A percentile compares a stretch with the other conserved stretches of the same genome.
These are phyloP conservation scores for Eidolon dupreanum DNA, from an alignment of 2,797 vertebrate genomes.

Conservation along the genomic window DNA sequence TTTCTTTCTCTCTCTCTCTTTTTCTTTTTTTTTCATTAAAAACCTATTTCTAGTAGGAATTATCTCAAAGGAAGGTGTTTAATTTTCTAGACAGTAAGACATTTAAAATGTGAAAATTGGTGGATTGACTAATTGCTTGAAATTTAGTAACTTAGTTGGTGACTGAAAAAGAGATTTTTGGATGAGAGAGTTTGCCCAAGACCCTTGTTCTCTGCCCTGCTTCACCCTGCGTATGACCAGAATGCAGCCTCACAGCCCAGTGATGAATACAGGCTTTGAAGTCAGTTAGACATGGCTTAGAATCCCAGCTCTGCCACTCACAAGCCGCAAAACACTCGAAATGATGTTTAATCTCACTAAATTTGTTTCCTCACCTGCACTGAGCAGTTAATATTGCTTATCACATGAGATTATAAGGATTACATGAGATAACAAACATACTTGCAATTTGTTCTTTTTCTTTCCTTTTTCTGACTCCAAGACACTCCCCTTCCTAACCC, in stretches of 20 bases:
- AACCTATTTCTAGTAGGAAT: neutral
- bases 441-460: neutral
- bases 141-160: neutral
- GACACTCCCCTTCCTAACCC: neutral
- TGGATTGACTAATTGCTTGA: neutral
- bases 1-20: neutral
- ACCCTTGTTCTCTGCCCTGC: neutral
- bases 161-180: neutral
- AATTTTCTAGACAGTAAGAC: neutral
- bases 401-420: neutral
- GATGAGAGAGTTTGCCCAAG: neutral
- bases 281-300: neutral
- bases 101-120: neutral
- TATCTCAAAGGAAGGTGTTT: neutral
- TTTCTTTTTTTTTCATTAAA: neutral
- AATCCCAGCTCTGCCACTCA: neutral
- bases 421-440: neutral
- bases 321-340: too few relatives aligned
- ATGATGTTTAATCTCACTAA: neutral
- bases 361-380: neutral
- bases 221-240: neutral
- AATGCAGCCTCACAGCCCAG: neutral
- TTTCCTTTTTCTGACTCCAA: neutral
- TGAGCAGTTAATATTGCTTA: neutral
- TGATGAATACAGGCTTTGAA: neutral